Evolutionary conservation across 2,113 vertebrate genomes (phyloP).

Genomic region (Albula glossodonta): DNA sequence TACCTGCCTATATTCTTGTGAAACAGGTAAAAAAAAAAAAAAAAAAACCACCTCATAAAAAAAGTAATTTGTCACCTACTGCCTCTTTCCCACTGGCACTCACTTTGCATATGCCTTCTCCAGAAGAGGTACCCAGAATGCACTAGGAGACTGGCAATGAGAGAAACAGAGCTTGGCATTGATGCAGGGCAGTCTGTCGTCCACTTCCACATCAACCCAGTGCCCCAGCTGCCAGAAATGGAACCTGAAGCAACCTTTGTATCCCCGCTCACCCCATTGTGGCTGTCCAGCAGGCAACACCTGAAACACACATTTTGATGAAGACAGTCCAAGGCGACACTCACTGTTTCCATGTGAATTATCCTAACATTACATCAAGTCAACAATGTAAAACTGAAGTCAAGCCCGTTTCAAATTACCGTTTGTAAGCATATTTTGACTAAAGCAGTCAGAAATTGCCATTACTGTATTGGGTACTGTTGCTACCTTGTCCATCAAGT

Average conservation of each 20-base stretch:
- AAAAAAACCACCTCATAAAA: neutral
- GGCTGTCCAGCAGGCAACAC: conserved; percentile 85
- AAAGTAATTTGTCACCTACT: neutral
- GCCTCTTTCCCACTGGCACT: conserved; percentile 39
- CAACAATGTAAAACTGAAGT: too few relatives aligned
- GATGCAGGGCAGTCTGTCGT: conserved; percentile 89
- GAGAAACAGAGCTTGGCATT: conserved; percentile 89
- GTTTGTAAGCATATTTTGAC: neutral
- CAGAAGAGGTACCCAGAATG: conserved; percentile 91
- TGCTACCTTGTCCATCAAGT: conserved; percentile 82
- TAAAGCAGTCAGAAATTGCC: neutral
- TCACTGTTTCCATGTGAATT: neutral
- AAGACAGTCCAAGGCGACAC: neutral
- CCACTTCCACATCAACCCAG: conserved; percentile 87
- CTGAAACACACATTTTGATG: conserved; percentile 55
- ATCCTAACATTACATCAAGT: too few relatives aligned
- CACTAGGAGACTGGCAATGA: conserved; percentile 79
- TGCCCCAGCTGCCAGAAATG: conserved; percentile 84
- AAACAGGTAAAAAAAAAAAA: too few relatives aligned
- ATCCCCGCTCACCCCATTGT: conserved; percentile 78
- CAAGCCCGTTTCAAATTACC: neutral
- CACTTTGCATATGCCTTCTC: conserved; percentile 98
- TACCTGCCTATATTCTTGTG: too few relatives aligned
- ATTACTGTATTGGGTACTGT: neutral
- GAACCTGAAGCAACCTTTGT: conserved; percentile 82